These are phyloP conservation scores for Luffia ferchaultella DNA, from an alignment of 2,888 invertebrate species.

Conservation along the genomic window DNA sequence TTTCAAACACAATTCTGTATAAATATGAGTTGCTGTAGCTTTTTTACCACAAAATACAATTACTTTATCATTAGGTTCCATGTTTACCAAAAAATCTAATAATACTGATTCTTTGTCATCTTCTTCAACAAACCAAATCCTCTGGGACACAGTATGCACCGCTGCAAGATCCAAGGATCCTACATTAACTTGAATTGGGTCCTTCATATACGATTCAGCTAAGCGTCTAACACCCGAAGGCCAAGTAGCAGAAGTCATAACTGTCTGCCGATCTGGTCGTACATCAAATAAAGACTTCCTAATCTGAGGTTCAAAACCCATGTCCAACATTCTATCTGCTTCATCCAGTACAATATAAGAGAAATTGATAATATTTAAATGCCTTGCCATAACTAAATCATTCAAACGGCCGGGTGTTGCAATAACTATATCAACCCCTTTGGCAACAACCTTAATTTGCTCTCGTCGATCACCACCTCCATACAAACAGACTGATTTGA, in stretches of 20 bases:
- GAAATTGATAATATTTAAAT: conserved; percentile 79
- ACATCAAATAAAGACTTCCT: conserved; percentile 81
- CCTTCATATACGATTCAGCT: conserved; percentile 86
- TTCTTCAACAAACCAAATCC: conserved; percentile 77
- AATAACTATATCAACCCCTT: conserved; percentile 93
- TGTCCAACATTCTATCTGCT: conserved; percentile 87
- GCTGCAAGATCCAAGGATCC: conserved; percentile 90
- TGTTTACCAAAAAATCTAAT: conserved; percentile 72
- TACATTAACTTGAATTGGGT: conserved; percentile 91
- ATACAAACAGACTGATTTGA: conserved; percentile 89
- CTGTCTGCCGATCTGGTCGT: conserved; percentile 90
- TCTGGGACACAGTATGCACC: conserved; percentile 86
- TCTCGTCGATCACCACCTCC: conserved; percentile 86
- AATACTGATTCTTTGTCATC: conserved; percentile 72
- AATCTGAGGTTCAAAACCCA: conserved; percentile 91
- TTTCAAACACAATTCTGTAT: conserved; percentile 77
- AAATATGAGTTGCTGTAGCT: conserved; percentile 80
- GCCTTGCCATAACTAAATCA: conserved; percentile 79
- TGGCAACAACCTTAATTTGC: conserved; percentile 76
- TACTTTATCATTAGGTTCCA: conserved; percentile 81
- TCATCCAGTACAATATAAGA: conserved; percentile 94
- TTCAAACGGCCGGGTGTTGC: conserved; percentile 95
- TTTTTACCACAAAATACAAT: conserved; percentile 94
- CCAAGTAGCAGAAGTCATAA: conserved; percentile 98
- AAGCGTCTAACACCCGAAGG: conserved; percentile 86